phyloP scores from a whole-genome alignment of 2,888 invertebrate genomes.

The Acleris cristana region DNA sequence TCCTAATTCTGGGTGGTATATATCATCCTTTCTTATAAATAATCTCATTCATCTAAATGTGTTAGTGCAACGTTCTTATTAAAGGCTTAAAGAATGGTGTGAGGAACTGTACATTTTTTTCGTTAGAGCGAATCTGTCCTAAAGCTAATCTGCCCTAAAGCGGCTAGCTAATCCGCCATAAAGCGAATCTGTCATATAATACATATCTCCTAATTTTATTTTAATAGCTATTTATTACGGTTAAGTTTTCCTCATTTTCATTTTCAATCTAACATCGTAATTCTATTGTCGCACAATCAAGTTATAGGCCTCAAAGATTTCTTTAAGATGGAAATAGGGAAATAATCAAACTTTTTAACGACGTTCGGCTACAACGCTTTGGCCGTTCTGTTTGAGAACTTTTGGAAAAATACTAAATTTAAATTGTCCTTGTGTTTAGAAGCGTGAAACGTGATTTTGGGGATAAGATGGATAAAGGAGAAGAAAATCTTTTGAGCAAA shows the following conservation, averaged over 20 bases:
- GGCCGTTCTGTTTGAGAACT: slow-evolving; percentile 9
- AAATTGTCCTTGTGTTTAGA: slow-evolving; percentile 24
- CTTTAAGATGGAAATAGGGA: slow-evolving; percentile 33
- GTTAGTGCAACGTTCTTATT: too few relatives aligned
- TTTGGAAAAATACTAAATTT: slow-evolving; percentile 34
- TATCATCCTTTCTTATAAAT: too few relatives aligned
- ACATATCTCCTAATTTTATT: too few relatives aligned
- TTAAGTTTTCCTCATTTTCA: neutral
- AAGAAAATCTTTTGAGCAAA: too few relatives aligned
- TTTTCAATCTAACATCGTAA: slow-evolving; percentile 17
- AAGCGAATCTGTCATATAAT: too few relatives aligned
- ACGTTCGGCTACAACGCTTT: slow-evolving; percentile 15
- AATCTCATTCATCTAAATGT: too few relatives aligned
- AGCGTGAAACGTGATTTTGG: slow-evolving; percentile 32
- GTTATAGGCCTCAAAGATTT: slow-evolving; percentile 35
- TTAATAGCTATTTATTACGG: neutral
- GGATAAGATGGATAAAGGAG: slow-evolving; percentile 1
- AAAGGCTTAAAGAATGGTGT: too few relatives aligned
- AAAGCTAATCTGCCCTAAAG: too few relatives aligned
- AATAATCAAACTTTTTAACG: slow-evolving; percentile 35
- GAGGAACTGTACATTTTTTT: too few relatives aligned
- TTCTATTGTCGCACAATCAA: slow-evolving; percentile 21
- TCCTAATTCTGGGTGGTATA: too few relatives aligned
- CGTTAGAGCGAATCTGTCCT: too few relatives aligned
- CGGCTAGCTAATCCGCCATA: too few relatives aligned